Evolutionary conservation across 2,113 vertebrate species (phyloP), one percentile per base, ranked within the genome.

Genomic region (Mellivora capensis): DNA sequence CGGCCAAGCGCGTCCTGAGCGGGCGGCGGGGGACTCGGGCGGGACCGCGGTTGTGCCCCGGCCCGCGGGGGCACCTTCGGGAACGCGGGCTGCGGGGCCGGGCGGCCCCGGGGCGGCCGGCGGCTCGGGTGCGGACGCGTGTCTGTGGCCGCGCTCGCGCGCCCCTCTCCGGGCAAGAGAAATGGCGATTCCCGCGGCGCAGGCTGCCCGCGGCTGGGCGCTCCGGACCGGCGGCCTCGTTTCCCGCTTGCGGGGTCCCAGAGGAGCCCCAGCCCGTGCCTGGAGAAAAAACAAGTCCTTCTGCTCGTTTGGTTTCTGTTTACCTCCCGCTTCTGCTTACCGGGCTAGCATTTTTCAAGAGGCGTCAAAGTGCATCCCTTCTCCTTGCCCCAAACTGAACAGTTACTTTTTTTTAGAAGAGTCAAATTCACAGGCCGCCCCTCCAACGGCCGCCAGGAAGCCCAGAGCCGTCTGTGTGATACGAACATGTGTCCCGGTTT

Each of bases 41-140:
- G 76, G 86, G 67, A 20, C 42, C 3, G 64, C 18, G 27, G 69
- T 34, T 3, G 20, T 59, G 62, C 20, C 39, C 17, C 44, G 52
- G 69, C 20, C 71, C 91, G 8, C 7, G 7, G 42, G 79, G 10
- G 25, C 77, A 39, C 42, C 86, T 93, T 62, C 25, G 15, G 39
- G 87, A 91, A 37, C n/a, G 61, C 8, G 0, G 54, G 87, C 15
- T 9, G 4, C 57, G 82, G 59, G n/a, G 81, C 64, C 4, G 39
- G 3, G 42, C 44, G 44, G 77, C 31, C 52, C 76, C 3, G 0
- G 2, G 42, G 62, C 7, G 12, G 6, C 90, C 0, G 0, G 83
- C 0, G 11, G 62, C 39, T 0, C 3, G 29, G 0, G 0, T 9
- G 67, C 64, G n/a, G 3, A 6, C 0, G 1, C 20, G 21, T 6